Percentiles rank a stretch among this genome's conserved stretches.
Evolutionary conservation across 2,888 invertebrate genomes (phyloP).

Genomic region (Phytoseiulus persimilis): DNA sequence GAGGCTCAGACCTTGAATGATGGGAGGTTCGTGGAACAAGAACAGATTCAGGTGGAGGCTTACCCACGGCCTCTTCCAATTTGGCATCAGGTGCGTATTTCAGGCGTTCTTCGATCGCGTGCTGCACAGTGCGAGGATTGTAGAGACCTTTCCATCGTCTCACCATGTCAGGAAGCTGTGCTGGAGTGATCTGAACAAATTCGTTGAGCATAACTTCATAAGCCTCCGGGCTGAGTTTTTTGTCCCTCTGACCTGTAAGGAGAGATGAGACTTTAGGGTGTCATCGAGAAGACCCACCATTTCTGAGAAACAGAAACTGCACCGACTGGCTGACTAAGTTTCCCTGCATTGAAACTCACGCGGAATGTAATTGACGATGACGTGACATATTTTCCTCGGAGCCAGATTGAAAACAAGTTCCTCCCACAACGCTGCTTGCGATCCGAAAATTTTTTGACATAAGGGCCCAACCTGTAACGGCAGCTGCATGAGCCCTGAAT

Average conservation of each 20-base stretch:
- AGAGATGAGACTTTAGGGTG: neutral
- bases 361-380: constrained; percentile 9
- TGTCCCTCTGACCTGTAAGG: constrained; percentile 53
- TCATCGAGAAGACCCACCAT: neutral
- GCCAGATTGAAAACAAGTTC: constrained; percentile 83
- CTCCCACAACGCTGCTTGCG: constrained; percentile 65
- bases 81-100: constrained; percentile 6
- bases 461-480: constrained; percentile 17
- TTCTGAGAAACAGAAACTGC: neutral
- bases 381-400: neutral
- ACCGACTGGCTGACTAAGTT: too few species aligned
- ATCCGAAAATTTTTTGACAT: constrained; percentile 19
- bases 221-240: constrained; percentile 67
- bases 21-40: too few species aligned
- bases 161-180: constrained; percentile 45
- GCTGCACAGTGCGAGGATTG: neutral
- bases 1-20: too few species aligned
- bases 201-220: constrained; percentile 92
- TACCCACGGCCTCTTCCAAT: neutral
- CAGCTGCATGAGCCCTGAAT: neutral
- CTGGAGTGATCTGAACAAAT: constrained; percentile 71
- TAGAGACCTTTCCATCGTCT: constrained; percentile 26
- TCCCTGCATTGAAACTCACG: neutral
- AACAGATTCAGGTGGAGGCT: too few species aligned
- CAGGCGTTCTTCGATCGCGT: neutral